A percentile compares a stretch with the other conserved stretches of the same genome.
Evolutionary conservation across 1,140 invertebrate species (phyloP).

Genomic region (Temnothorax longispinosus): DNA sequence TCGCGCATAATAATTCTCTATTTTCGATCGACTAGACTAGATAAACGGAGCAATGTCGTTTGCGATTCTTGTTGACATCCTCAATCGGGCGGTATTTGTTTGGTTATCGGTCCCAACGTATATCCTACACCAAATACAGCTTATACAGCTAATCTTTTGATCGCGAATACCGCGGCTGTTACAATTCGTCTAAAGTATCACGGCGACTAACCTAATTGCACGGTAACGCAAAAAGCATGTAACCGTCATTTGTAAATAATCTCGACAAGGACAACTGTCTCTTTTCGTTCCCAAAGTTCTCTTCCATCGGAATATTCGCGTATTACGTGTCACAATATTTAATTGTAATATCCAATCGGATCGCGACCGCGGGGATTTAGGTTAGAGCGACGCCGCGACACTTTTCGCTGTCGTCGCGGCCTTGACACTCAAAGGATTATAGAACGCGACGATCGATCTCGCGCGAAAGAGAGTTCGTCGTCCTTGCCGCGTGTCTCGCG

Average conservation of each 20-base stretch:
- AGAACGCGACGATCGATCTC: slow-evolving; percentile 43
- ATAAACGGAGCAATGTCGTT: not conserved
- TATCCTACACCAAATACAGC: not conserved
- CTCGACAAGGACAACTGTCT: not conserved
- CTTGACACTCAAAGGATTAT: slow-evolving; percentile 54
- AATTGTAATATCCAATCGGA: not conserved
- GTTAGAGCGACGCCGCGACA: slow-evolving; percentile 28
- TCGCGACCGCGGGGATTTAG: too few species aligned
- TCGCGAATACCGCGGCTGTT: not conserved
- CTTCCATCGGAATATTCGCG: not conserved
- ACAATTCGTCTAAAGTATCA: not conserved
- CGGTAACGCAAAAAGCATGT: too few species aligned
- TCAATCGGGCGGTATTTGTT: slow-evolving; percentile 23
- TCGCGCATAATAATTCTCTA: not conserved
- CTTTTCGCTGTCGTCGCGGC: slow-evolving; percentile 41
- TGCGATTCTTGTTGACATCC: slow-evolving; percentile 23
- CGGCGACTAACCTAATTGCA: not conserved
- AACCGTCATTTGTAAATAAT: not conserved
- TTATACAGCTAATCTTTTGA: not conserved
- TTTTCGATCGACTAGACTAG: not conserved
- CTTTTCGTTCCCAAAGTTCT: not conserved
- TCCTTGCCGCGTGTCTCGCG: not conserved
- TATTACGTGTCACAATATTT: not conserved
- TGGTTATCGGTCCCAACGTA: not conserved
- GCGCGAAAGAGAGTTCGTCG: slow-evolving; percentile 32